phyloP scores from a whole-genome alignment of 2,797 vertebrate species.

The Pempheris klunzingeri region DNA sequence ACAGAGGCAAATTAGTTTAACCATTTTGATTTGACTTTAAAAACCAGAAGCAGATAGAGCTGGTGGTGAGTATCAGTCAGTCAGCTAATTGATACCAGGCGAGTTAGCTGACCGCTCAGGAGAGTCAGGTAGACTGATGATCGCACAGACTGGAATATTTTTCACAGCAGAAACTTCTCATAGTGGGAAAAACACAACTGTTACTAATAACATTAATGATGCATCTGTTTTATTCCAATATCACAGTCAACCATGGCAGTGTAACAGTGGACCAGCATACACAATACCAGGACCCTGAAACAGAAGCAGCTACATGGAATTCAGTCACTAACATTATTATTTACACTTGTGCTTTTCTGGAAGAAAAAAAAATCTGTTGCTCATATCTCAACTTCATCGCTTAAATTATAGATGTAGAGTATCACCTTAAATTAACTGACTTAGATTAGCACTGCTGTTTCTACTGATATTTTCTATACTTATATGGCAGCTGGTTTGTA shows the following conservation, averaged over 20 bases:
- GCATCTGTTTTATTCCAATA: not conserved
- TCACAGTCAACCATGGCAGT: not conserved
- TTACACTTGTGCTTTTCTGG: not conserved
- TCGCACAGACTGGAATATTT: too few relatives aligned
- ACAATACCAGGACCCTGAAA: not conserved
- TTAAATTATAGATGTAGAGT: too few relatives aligned
- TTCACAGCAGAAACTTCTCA: not conserved
- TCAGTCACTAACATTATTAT: not conserved
- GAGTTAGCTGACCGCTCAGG: not conserved
- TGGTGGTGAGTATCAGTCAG: not conserved
- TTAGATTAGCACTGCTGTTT: constrained; percentile 10
- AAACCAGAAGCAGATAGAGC: not conserved
- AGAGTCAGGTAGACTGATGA: not conserved
- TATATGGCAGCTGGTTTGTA: constrained; percentile 26
- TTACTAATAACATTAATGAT: not conserved
- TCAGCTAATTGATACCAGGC: not conserved
- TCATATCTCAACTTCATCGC: not conserved
- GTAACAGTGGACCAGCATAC: not conserved
- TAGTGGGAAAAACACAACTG: not conserved
- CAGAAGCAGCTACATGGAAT: not conserved
- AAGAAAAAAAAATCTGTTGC: not conserved
- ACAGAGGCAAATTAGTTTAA: not conserved
- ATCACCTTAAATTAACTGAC: not conserved
- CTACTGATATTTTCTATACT: not conserved
- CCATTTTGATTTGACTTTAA: not conserved